phyloP scores from a whole-genome alignment of 2,888 invertebrate species.

The Scaptomyza flava region DNA sequence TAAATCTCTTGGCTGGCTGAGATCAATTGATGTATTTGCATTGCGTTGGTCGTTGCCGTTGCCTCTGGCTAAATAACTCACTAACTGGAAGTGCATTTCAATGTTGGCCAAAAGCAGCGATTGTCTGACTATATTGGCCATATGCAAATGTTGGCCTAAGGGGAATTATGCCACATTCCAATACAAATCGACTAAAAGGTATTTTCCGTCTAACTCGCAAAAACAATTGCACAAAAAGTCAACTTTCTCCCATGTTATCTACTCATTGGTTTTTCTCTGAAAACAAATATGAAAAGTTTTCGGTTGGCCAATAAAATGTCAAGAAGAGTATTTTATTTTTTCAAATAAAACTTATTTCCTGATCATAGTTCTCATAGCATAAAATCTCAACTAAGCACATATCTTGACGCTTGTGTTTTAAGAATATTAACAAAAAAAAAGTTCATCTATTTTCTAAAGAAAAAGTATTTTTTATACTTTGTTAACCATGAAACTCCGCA shows the following conservation, averaged over 20 bases:
- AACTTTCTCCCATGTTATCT: background rate
- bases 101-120: slow-evolving; percentile 45
- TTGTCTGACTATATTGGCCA: background rate
- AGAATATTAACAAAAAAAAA: too few species aligned
- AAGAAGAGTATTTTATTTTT: too few species aligned
- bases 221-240: slow-evolving; percentile 2
- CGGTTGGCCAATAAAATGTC: too few species aligned
- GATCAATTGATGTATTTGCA: slow-evolving; percentile 63
- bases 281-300: too few species aligned
- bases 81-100: slow-evolving; percentile 51
- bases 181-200: background rate
- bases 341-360: too few species aligned
- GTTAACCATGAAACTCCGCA: too few species aligned
- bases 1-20: slow-evolving; percentile 60
- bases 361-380: background rate
- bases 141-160: slow-evolving; percentile 14
- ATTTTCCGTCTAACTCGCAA: background rate
- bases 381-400: background rate
- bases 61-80: slow-evolving; percentile 23
- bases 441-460: too few species aligned
- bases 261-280: background rate
- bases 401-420: background rate
- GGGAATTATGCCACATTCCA: background rate
- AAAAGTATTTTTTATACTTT: too few species aligned
- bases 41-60: slow-evolving; percentile 42